A percentile compares a stretch with the other conserved stretches of the same genome.
Evolutionary conservation across 2,888 invertebrate genomes (phyloP).

Genomic region (Watsonalla cultraria): DNA sequence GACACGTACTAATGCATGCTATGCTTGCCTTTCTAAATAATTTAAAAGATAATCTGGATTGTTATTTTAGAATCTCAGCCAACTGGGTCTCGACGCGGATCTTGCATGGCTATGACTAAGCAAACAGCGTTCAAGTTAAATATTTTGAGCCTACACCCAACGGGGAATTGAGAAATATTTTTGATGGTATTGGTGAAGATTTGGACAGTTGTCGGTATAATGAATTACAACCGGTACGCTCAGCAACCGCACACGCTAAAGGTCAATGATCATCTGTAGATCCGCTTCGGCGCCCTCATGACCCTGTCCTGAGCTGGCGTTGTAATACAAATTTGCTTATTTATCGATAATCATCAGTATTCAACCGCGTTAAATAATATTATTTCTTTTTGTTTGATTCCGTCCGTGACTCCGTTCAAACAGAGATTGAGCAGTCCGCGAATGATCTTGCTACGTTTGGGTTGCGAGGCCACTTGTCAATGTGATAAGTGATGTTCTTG

Average conservation of each 20-base stretch:
- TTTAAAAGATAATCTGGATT: slow-evolving; percentile 35
- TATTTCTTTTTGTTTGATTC: background rate
- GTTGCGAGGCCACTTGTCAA: background rate
- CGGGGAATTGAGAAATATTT: background rate
- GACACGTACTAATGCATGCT: background rate
- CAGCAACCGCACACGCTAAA: slow-evolving; percentile 66
- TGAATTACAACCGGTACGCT: slow-evolving; percentile 69
- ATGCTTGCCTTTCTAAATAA: slow-evolving; percentile 7
- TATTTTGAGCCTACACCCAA: background rate
- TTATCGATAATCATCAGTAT: slow-evolving; percentile 45
- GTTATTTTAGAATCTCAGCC: slow-evolving; percentile 39
- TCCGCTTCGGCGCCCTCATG: slow-evolving; percentile 75
- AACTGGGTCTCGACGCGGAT: slow-evolving; percentile 57
- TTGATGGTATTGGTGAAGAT: slow-evolving; percentile 3
- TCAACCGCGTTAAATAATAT: slow-evolving; percentile 11
- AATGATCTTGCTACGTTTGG: background rate
- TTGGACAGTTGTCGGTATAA: slow-evolving; percentile 47
- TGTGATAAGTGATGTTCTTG: background rate
- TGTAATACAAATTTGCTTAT: slow-evolving; percentile 50
- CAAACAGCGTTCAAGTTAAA: slow-evolving; percentile 13
- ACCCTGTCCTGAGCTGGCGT: slow-evolving; percentile 67
- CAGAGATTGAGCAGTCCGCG: background rate
- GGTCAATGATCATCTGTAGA: slow-evolving; percentile 78
- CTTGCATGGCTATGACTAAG: slow-evolving; percentile 47
- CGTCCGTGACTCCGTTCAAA: background rate